Evolutionary conservation across 1,140 invertebrate species (phyloP).

Genomic region (Drosophila elegans): DNA sequence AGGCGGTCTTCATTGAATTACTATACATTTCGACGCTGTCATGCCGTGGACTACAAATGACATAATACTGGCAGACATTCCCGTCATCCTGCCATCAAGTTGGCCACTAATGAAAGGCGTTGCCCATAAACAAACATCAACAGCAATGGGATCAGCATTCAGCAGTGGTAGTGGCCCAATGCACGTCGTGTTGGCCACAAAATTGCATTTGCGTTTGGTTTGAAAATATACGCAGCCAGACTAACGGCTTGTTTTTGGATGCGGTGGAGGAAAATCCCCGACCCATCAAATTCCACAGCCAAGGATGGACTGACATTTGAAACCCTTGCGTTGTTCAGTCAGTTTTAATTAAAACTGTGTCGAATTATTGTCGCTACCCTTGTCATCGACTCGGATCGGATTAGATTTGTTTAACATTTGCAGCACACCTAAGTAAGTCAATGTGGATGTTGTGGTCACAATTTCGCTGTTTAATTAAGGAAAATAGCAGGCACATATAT

Average conservation of each 20-base stretch:
- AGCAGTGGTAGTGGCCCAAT: constrained; percentile 6
- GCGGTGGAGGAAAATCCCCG: not conserved
- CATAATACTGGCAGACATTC: constrained; percentile 35
- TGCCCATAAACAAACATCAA: constrained; percentile 56
- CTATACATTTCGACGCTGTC: constrained; percentile 36
- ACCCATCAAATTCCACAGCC: constrained; percentile 20
- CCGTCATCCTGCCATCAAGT: constrained; percentile 46
- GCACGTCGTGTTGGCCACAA: constrained; percentile 43
- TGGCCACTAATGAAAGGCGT: constrained; percentile 48
- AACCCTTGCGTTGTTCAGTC: not conserved
- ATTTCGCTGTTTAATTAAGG: constrained; percentile 41
- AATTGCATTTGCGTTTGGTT: constrained; percentile 56
- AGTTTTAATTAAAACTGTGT: constrained; percentile 58
- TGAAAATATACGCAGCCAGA: constrained; percentile 20
- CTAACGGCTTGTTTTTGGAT: constrained; percentile 6
- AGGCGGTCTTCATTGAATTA: constrained; percentile 46
- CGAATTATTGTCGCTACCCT: constrained; percentile 51
- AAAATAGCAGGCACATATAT: not conserved
- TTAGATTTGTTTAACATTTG: constrained; percentile 14
- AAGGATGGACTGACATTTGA: not conserved
- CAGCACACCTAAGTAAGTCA: constrained; percentile 5
- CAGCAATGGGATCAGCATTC: constrained; percentile 3
- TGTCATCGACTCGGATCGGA: constrained; percentile 19
- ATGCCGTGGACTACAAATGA: constrained; percentile 38
- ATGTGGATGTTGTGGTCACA: constrained; percentile 14